Evolutionary conservation across 2,113 vertebrate genomes (phyloP).

Genomic region (Tetrao urogallus): DNA sequence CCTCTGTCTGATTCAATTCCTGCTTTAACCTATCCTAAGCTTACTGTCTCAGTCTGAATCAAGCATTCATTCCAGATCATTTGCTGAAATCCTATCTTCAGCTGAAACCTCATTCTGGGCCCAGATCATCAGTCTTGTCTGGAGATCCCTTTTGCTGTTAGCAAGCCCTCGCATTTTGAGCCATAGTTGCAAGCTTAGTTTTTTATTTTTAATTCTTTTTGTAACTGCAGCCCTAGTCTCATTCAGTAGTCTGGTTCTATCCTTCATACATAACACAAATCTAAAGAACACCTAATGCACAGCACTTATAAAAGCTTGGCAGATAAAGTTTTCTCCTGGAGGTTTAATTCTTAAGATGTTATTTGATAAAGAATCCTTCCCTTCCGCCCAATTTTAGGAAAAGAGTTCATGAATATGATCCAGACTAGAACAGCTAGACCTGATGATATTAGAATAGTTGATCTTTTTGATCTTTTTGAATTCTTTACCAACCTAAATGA

Average conservation of each 20-base stretch:
- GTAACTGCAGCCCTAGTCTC: background rate
- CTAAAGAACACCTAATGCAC: background rate
- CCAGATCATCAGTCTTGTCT: background rate
- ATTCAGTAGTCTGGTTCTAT: background rate
- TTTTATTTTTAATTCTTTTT: no score
- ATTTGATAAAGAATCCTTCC: background rate
- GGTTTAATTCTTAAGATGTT: background rate
- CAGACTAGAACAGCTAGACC: background rate
- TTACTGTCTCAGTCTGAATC: background rate
- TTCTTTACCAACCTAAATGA: background rate
- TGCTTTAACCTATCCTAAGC: background rate
- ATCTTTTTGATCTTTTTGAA: background rate
- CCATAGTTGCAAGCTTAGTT: background rate
- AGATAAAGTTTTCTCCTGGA: background rate
- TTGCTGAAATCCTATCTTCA: background rate
- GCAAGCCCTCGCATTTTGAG: background rate
- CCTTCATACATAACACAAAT: background rate
- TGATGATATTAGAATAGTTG: background rate
- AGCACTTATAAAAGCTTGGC: background rate
- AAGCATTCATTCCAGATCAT: background rate
- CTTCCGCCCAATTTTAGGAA: background rate
- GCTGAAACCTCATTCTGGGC: background rate
- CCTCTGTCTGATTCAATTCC: background rate
- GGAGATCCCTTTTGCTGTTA: background rate
- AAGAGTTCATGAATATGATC: accelerated